phyloP scores from a whole-genome alignment of 2,113 vertebrate genomes.

The Lathamus discolor region DNA sequence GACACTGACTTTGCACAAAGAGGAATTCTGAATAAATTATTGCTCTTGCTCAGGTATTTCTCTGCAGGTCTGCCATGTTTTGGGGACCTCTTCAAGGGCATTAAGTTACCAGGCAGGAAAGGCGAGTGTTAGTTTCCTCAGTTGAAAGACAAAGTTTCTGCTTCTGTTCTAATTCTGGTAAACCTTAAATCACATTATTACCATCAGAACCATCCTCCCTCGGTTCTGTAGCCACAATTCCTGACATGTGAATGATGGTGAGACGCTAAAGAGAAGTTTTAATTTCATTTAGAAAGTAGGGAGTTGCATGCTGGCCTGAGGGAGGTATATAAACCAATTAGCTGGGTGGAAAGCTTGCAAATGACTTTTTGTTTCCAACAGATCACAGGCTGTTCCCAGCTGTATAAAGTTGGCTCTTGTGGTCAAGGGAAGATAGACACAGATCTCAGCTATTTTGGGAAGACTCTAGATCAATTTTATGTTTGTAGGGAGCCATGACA shows the following conservation, averaged over 20 bases:
- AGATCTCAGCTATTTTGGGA: not conserved
- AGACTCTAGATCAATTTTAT: conserved; percentile 35
- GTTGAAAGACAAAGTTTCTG: not conserved
- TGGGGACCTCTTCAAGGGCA: not conserved
- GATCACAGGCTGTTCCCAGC: not conserved
- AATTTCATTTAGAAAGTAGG: not conserved
- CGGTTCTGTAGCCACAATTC: fast-evolving
- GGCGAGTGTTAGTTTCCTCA: not conserved
- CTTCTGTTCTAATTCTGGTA: not conserved
- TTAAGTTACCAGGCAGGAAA: not conserved
- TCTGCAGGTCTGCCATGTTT: not conserved
- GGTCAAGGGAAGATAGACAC: not conserved
- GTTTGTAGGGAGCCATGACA: not conserved
- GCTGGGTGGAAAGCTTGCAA: conserved; percentile 22
- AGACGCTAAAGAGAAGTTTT: not conserved
- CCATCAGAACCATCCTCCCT: not conserved
- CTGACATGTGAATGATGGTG: not conserved
- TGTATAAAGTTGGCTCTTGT: not conserved
- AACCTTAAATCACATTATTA: not conserved
- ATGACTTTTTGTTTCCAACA: conserved; percentile 18
- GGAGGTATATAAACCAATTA: not conserved
- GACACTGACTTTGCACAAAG: not conserved
- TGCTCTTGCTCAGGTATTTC: not conserved
- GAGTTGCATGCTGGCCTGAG: not conserved
- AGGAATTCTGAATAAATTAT: not conserved